Conservation (phyloP, 2,113 vertebrate species). For the Choloepus hoffmanni region DNA sequence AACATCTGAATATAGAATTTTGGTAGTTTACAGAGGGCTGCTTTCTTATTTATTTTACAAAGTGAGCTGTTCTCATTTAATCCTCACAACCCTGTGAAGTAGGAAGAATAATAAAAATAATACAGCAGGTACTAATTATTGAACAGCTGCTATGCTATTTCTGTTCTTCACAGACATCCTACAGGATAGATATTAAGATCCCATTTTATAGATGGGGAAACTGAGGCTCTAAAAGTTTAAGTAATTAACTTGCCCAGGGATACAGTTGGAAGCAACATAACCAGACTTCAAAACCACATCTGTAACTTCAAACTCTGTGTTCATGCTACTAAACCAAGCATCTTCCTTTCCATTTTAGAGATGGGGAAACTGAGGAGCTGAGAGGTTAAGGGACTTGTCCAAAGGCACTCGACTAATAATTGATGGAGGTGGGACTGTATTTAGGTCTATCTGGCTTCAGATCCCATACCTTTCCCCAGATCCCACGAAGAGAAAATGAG, state of each 20-base stretch:
- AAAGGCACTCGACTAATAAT: neutral
- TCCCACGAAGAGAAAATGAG: neutral
- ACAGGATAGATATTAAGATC: neutral
- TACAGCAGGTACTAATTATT: neutral
- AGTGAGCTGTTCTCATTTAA: conserved; percentile 11
- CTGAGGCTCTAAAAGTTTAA: neutral
- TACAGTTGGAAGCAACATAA: neutral
- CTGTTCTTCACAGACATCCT: neutral
- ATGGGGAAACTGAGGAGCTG: conserved; percentile 27
- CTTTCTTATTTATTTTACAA: neutral
- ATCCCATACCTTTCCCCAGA: neutral
- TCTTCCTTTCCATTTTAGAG: conserved; percentile 51
- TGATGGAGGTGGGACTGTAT: neutral
- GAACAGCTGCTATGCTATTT: neutral
- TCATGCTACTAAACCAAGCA: neutral
- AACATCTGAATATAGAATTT: neutral
- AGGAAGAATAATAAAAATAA: conserved; percentile 1
- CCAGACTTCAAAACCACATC: neutral
- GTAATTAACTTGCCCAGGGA: neutral
- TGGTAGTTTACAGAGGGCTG: neutral
- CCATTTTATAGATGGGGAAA: neutral
- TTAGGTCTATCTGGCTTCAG: neutral
- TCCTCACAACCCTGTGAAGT: neutral
- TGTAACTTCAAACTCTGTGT: neutral
- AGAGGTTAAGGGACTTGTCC: conserved; percentile 12